Percentiles rank a stretch among this genome's conserved stretches.
phyloP scores from a whole-genome alignment of 2,888 invertebrate genomes.

The Trissolcus brochymenae region DNA sequence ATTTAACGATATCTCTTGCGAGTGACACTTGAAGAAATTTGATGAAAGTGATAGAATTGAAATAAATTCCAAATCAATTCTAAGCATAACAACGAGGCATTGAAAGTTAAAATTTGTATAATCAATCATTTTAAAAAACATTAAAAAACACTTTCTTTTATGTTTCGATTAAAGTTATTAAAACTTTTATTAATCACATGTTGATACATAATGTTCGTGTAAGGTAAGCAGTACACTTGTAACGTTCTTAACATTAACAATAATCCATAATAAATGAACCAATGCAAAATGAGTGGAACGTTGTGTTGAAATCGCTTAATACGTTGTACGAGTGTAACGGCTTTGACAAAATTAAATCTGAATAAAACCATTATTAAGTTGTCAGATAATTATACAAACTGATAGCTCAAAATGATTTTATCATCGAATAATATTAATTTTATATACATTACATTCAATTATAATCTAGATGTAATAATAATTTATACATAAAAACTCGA shows the following conservation, averaged over 20 bases:
- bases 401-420: slow-evolving; percentile 5
- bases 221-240: slow-evolving; percentile 24
- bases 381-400: slow-evolving; percentile 15
- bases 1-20: slow-evolving; percentile 9
- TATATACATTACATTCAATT: slow-evolving; percentile 47
- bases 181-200: slow-evolving; percentile 44
- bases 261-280: slow-evolving; percentile 34
- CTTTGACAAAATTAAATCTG: slow-evolving; percentile 13
- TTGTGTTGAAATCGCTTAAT: slow-evolving; percentile 9
- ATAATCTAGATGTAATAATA: slow-evolving; percentile 21
- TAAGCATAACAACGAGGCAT: slow-evolving; percentile 26
- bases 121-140: not conserved
- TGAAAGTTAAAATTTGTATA: slow-evolving; percentile 2
- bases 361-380: slow-evolving; percentile 13
- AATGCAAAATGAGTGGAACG: slow-evolving; percentile 12
- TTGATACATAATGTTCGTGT: slow-evolving; percentile 28
- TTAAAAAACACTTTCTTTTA: not conserved
- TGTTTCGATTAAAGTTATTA: slow-evolving; percentile 18
- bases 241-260: slow-evolving; percentile 13
- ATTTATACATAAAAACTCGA: slow-evolving; percentile 35
- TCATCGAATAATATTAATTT: slow-evolving; percentile 29
- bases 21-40: slow-evolving; percentile 28
- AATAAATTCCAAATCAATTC: slow-evolving; percentile 37
- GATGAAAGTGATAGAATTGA: slow-evolving; percentile 42
- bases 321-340: slow-evolving; percentile 5